Conservation (phyloP, 2,888 invertebrate species). For the Pseudolycoriella hygida region DNA sequence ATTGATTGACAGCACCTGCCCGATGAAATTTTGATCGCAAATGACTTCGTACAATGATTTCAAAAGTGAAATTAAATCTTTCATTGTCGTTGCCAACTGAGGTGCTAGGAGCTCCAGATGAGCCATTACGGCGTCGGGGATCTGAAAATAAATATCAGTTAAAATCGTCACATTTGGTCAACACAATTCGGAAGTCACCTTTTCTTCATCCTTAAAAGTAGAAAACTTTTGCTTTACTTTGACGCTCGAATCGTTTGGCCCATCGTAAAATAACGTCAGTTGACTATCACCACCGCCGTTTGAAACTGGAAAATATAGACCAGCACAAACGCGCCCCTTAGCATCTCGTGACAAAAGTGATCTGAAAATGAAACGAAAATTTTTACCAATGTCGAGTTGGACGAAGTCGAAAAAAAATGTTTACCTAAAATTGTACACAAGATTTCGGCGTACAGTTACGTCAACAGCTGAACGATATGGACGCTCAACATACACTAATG, state of each 20-base stretch:
- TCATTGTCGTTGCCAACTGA: constrained; percentile 50
- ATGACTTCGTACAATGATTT: constrained; percentile 47
- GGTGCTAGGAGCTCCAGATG: constrained; percentile 50
- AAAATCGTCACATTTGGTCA: not conserved
- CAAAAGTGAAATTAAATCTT: constrained; percentile 43
- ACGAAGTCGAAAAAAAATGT: not conserved
- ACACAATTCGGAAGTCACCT: constrained; percentile 26
- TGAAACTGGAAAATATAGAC: constrained; percentile 68
- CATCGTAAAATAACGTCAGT: constrained; percentile 65
- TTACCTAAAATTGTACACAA: constrained; percentile 61
- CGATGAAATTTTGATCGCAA: constrained; percentile 51
- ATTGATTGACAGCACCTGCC: constrained; percentile 63
- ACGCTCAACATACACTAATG: constrained; percentile 60
- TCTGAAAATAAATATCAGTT: too few relatives aligned
- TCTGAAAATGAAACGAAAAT: constrained; percentile 27
- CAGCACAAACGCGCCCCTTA: constrained; percentile 67
- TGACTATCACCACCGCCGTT: constrained; percentile 33
- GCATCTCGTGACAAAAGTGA: constrained; percentile 66
- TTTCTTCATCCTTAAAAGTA: constrained; percentile 38
- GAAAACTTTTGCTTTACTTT: constrained; percentile 61
- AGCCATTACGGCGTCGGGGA: constrained; percentile 39
- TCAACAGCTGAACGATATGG: constrained; percentile 66
- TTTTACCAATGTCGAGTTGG: not conserved
- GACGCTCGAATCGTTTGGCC: constrained; percentile 40
- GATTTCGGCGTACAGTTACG: constrained; percentile 75